Evolutionary conservation across 1,140 invertebrate genomes (phyloP).

Genomic region (Drosophila lacertosa): DNA sequence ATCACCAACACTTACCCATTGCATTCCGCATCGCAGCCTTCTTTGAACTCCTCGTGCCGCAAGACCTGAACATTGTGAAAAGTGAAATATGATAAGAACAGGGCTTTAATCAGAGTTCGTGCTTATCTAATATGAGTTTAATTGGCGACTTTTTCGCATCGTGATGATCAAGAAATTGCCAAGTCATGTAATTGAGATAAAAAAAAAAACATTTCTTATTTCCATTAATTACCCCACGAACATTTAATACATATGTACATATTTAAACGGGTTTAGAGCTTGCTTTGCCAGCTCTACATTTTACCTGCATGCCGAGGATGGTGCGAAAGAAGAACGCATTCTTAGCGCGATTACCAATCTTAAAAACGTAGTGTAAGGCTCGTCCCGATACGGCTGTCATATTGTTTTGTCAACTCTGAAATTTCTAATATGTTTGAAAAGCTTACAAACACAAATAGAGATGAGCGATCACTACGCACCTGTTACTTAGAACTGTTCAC

Average conservation of each 20-base stretch:
- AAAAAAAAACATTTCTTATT: background rate
- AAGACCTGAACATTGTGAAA: slow-evolving; percentile 88
- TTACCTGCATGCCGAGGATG: slow-evolving; percentile 97
- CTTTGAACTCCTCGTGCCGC: slow-evolving; percentile 98
- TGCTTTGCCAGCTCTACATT: slow-evolving; percentile 4
- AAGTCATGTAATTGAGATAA: slow-evolving; percentile 12
- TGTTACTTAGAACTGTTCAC: background rate
- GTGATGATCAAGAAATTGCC: background rate
- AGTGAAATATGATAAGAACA: slow-evolving; percentile 5
- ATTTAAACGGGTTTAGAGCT: slow-evolving; percentile 15
- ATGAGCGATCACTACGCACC: background rate
- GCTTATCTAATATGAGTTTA: slow-evolving; percentile 19
- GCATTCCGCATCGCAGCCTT: slow-evolving; percentile 97
- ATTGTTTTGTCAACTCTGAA: background rate
- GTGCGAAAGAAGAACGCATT: slow-evolving; percentile 95
- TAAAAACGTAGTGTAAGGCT: slow-evolving; percentile 97
- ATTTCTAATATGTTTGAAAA: slow-evolving; percentile 3
- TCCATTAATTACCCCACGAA: slow-evolving; percentile 17
- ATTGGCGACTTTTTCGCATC: background rate
- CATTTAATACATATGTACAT: background rate
- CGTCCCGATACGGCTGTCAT: slow-evolving; percentile 84
- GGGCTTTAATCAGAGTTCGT: background rate
- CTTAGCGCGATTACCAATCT: slow-evolving; percentile 93
- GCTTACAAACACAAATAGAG: slow-evolving; percentile 2
- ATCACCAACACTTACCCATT: slow-evolving; percentile 92